Base-by-base conservation (phyloP, 1,140 invertebrate species). In the Anadara kagoshimensis region DNA sequence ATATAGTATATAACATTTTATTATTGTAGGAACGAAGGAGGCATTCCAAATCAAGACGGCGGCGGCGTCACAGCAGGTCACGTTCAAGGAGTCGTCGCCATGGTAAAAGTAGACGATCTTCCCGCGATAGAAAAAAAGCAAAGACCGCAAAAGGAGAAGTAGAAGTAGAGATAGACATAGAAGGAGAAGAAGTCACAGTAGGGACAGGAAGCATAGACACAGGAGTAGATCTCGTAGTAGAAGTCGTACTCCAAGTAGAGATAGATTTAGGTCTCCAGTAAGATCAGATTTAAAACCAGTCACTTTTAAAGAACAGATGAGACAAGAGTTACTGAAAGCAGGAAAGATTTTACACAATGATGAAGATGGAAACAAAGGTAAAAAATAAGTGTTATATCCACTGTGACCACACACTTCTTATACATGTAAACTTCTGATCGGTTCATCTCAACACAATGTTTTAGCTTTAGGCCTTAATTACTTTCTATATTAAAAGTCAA, bases 271-370 rank as follows among this genome's bases (percentile, higher is more conserved):
- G 20, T 76, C 79, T 65, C 58, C 68, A 43, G 65, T 71, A 5
- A 57, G 44, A 26, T 43, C 53, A 45, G 64, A 69, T 16, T 36
- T 36, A 36, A 78, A 83, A 54, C 81, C 78, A 47, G 54, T 83
- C 61, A 84, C 80, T 1, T 87, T 86, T 44, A 86, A 86, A 64
- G 85, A 86, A 53, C 76, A 86, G 64, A 84, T 86, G 83, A 85
- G 81, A 56, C 80, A 84, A 63, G 72, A 82, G 57, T 56, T 82
- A 4, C 59, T 86, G 5, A 78, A 83, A 71, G 79, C 80, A n/a
- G 80, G 79, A 43, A 83, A 84, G 68, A 70, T 80, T 54, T 51
- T 76, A 43, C 75, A 85, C 62, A 70, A 77, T 62, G 73, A 61
- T 61, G 72, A 65, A 20, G 29, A 36, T 36, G 29, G 29, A 36